Percentiles rank a stretch among this genome's conserved stretches.
Evolutionary conservation across 2,888 invertebrate species (phyloP).

Genomic region (Periphyllus acericola): DNA sequence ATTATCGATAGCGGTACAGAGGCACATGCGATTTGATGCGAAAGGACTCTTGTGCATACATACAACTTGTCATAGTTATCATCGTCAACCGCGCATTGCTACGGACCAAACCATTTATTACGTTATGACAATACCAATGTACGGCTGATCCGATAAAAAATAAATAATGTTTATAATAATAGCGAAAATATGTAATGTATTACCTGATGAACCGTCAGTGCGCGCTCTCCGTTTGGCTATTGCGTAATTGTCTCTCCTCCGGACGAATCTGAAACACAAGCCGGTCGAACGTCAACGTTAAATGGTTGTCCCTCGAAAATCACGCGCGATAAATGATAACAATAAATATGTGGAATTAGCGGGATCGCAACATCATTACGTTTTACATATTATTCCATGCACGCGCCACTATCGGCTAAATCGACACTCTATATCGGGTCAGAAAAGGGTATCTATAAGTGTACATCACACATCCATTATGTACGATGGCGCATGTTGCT

Average conservation of each 20-base stretch:
- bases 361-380: neutral
- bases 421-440: neutral
- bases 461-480: conserved; percentile 23
- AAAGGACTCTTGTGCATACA: too few species aligned
- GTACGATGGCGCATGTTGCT: conserved; percentile 31
- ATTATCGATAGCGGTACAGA: too few species aligned
- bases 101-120: neutral
- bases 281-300: neutral
- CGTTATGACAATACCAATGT: neutral
- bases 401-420: neutral
- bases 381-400: neutral
- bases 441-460: neutral
- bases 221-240: neutral
- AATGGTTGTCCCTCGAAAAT: neutral
- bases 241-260: neutral
- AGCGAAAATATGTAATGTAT: neutral
- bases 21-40: too few species aligned
- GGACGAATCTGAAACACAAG: conserved; percentile 14
- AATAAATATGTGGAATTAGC: neutral
- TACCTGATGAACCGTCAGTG: conserved; percentile 3
- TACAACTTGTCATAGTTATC: too few species aligned
- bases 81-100: neutral
- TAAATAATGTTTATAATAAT: neutral
- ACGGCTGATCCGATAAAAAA: neutral
- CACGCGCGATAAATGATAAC: neutral